phyloP scores from a whole-genome alignment of 2,797 vertebrate genomes.

The Spondyliosoma cantharus region DNA sequence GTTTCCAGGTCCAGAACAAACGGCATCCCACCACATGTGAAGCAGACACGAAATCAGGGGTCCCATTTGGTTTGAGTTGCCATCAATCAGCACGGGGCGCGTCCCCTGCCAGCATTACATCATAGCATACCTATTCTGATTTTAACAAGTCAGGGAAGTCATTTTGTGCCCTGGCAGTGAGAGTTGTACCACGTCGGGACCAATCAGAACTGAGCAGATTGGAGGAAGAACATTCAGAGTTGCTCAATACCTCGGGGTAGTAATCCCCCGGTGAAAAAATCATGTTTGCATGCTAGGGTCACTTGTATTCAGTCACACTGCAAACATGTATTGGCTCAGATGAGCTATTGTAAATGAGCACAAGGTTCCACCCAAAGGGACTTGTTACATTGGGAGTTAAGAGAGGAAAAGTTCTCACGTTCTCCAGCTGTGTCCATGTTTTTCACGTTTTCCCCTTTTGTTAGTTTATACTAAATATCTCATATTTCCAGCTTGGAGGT shows the following conservation, averaged over 20 bases:
- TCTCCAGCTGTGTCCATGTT: conserved; percentile 15
- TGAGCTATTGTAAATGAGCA: conserved; percentile 24
- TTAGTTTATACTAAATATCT: neutral
- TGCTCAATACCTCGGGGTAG: conserved; percentile 49
- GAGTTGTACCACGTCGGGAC: conserved; percentile 41
- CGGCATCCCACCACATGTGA: conserved; percentile 71
- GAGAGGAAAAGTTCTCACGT: conserved; percentile 40
- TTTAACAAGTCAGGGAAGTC: conserved; percentile 57
- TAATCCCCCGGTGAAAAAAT: conserved; percentile 57
- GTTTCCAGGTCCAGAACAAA: conserved; percentile 73
- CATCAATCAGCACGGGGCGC: conserved; percentile 72
- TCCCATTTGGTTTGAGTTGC: conserved; percentile 62
- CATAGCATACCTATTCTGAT: conserved; percentile 71
- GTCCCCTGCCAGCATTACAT: conserved; percentile 74
- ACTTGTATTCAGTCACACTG: conserved; percentile 49
- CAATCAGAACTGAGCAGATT: conserved; percentile 62
- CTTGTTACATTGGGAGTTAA: conserved; percentile 25
- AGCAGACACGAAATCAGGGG: conserved; percentile 59
- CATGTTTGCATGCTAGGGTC: conserved; percentile 54
- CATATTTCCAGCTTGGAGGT: neutral
- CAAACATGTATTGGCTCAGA: conserved; percentile 47
- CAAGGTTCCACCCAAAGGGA: conserved; percentile 38
- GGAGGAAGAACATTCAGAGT: conserved; percentile 66
- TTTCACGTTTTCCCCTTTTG: conserved; percentile 1
- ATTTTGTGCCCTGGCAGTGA: conserved; percentile 58